These are phyloP conservation scores for Thysanoteuthis rhombus DNA, from an alignment of 2,888 invertebrate species.

Conservation along the genomic window DNA sequence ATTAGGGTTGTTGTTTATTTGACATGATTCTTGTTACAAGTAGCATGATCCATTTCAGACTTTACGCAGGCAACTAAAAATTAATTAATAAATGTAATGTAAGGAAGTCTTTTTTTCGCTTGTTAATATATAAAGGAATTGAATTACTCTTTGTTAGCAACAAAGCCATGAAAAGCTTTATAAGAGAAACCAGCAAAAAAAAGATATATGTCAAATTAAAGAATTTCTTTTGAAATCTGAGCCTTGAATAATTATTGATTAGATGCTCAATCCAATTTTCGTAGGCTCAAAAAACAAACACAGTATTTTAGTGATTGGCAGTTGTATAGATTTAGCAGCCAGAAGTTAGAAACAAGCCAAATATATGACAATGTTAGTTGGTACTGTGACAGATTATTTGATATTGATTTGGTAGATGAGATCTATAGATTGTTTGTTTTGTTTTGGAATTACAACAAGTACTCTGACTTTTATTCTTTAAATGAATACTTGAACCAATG, in stretches of 20 bases:
- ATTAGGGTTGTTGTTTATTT: not conserved
- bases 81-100: not conserved
- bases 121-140: not conserved
- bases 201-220: not conserved
- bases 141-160: not conserved
- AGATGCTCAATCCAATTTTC: not conserved
- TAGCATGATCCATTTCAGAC: not conserved
- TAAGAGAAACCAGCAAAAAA: not conserved
- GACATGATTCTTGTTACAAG: not conserved
- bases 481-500: too few relatives aligned
- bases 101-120: not conserved
- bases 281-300: not conserved
- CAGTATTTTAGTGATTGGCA: not conserved
- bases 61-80: not conserved
- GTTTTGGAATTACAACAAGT: too few relatives aligned
- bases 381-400: too few relatives aligned
- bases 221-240: not conserved
- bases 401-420: too few relatives aligned
- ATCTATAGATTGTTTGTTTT: too few relatives aligned
- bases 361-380: too few relatives aligned
- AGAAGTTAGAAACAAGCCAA: not conserved
- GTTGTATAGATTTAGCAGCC: not conserved
- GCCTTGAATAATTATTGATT: constrained; percentile 12
- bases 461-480: too few relatives aligned
- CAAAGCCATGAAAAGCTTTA: not conserved